Evolutionary conservation across 1,140 invertebrate species (phyloP).

Genomic region (Amphibalanus amphitrite): DNA sequence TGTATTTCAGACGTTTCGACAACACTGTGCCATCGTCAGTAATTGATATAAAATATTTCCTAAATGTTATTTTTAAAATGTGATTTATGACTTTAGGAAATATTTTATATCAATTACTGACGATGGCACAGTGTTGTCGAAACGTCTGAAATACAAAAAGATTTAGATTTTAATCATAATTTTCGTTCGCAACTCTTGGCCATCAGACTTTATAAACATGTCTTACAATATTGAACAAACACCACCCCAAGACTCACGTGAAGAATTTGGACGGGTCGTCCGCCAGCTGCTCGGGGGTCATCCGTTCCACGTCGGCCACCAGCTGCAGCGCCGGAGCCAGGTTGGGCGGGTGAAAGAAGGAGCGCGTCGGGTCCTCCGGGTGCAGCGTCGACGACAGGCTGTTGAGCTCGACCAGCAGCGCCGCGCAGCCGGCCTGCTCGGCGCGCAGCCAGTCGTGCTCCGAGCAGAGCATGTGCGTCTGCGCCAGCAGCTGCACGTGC

Average conservation of each 20-base stretch:
- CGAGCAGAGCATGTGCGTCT: conserved; percentile 6
- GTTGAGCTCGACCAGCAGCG: conserved; percentile 12
- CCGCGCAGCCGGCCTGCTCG: conserved; percentile 7
- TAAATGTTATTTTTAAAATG: too few species aligned
- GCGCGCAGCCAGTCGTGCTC: conserved; percentile 1
- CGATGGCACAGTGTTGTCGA: too few species aligned
- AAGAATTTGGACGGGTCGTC: not conserved
- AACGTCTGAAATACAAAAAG: too few species aligned
- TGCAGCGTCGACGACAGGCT: conserved; percentile 10
- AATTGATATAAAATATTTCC: too few species aligned
- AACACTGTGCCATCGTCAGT: too few species aligned
- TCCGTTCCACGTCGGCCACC: not conserved
- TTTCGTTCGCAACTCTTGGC: too few species aligned
- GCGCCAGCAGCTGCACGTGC: conserved; percentile 13
- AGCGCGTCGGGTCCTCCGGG: not conserved
- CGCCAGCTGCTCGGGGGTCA: not conserved
- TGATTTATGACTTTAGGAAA: too few species aligned
- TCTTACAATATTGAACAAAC: too few species aligned
- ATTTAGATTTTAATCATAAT: too few species aligned
- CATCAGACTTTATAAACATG: too few species aligned
- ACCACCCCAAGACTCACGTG: not conserved
- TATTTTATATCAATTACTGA: too few species aligned
- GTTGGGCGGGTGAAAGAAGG: conserved; percentile 11
- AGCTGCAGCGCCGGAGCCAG: conserved; percentile 6
- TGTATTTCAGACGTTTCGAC: too few species aligned